These are phyloP conservation scores for Centropristis striata DNA, from an alignment of 2,113 vertebrate genomes.

Conservation along the genomic window DNA sequence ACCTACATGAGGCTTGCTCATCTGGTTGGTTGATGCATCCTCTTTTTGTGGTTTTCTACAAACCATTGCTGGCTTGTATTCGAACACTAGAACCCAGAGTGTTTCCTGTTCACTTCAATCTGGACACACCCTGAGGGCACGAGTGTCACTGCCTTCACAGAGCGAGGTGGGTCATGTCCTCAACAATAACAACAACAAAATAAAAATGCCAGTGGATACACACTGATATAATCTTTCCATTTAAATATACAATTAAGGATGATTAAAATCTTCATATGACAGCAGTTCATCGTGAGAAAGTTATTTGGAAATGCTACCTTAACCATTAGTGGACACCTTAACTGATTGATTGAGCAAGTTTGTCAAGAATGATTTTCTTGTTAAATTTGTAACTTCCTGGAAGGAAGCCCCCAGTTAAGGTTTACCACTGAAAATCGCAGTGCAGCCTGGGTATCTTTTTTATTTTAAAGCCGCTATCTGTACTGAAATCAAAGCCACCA, in stretches of 20 bases:
- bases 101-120: conserved; percentile 41
- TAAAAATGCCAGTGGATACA: too few relatives aligned
- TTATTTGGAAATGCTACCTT: neutral
- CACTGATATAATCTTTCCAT: too few relatives aligned
- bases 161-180: neutral
- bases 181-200: too few relatives aligned
- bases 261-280: too few relatives aligned
- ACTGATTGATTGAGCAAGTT: neutral
- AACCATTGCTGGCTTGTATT: conserved; percentile 42
- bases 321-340: neutral
- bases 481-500: too few relatives aligned
- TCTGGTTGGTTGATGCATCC: conserved; percentile 44
- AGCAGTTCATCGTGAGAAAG: too few relatives aligned
- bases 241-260: too few relatives aligned
- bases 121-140: conserved; percentile 34
- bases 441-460: conserved; percentile 18
- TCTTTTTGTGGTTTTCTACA: conserved; percentile 63
- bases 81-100: conserved; percentile 13
- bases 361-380: neutral
- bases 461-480: neutral
- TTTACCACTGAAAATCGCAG: conserved; percentile 35
- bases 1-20: conserved; percentile 13
- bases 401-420: conserved; percentile 41
- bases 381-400: conserved; percentile 12
- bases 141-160: conserved; percentile 6